Evolutionary conservation across 2,888 invertebrate genomes (phyloP), one percentile per base, ranked within the genome.

Genomic region (Volucella bombylans): DNA sequence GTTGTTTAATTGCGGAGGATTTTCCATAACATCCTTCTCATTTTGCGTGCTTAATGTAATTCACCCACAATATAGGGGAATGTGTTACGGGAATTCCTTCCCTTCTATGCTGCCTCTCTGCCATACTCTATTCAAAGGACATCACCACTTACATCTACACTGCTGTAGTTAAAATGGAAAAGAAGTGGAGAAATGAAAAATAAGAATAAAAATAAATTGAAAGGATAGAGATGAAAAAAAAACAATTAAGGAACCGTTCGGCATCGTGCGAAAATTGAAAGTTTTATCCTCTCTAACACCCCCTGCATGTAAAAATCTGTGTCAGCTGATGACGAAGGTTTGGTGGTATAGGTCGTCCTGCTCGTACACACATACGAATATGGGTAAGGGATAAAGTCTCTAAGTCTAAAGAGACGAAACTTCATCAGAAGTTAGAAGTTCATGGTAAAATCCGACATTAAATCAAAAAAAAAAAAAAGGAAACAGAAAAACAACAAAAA

Each of bases 221-320:
- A 55, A 64, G 72, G 69, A 71, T 55, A 47, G 67, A 80, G 79
- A 71, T 80, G 74, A 81, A 77, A 77, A 23, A 23, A 31, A 85
- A 77, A 85, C 81, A 81, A 85, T 81, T 85, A 81, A 77, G 85
- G 81, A 85, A 81, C 73, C 72, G 80, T 77, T 85, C 62, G 71
- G 85, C 57, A 81, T 68, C 61, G 81, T 85, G 81, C 76, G 85
- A 85, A 81, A 85, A 85, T 77, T 81, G 85, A 85, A 85, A 85
- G 85, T 85, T 72, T 57, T 69, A 49, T 43, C n/a, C 14, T 59
- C 31, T 50, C 31, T 8, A 14, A 31, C 15, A 15, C 43, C 31
- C 38, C 14, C 12, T 41, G 38, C 31, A 23, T 31, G n/a, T 54
- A 47, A 38, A 49, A 67, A 61, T 81, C 72, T 81, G 85, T 85